Evolutionary conservation across 2,797 vertebrate genomes (phyloP), one percentile per base, ranked within the genome.

Genomic region (Eupleurogrammus muticus): DNA sequence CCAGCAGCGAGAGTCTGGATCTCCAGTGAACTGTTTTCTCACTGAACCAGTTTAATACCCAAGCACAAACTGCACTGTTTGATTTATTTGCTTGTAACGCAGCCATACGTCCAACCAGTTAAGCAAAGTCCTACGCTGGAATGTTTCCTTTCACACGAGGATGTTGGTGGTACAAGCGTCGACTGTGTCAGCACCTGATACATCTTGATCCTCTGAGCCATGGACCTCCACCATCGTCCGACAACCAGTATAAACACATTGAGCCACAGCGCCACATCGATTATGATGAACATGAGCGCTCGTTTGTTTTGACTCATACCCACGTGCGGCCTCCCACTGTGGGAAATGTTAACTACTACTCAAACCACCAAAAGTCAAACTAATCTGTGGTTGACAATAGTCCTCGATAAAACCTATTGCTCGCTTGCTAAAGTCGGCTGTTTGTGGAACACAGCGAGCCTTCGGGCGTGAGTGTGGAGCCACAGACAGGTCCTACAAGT

Each of bases 51-150:
- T 58, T 60, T 56, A 9, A 47, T 13, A 35, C 11, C 16, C 17
- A 19, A 36, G 60, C 17, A 28, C n/a, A 17, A 24, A 44, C 61
- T 62, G 59, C 54, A 66, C 49, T 36, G 36, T 70, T 77, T 52
- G 53, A 63, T 66, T 50, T 71, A 73, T 72, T 63, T 66, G 55
- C 5, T 42, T 46, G 16, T 16, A 56, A 16, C 32, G 56, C 36
- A 44, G 50, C 10, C 13, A 48, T 34, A 47, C 57, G 11, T 28
- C 2, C 32, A 51, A 40, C 32, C n/a, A 19, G 21, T 17, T 7
- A 6, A 40, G 24, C 47, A 47, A 36, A 53, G 19, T 50, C 36
- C 42, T 49, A 20, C 34, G 28, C 24, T 42, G 20, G 35, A 53
- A n/a, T 47, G 47, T 58, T 20, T 23, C 19, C 12, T n/a, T 62